Percentiles rank a stretch among this genome's conserved stretches.
These are phyloP conservation scores for Hyla sarda DNA, from an alignment of 2,113 vertebrate species.

Conservation along the genomic window DNA sequence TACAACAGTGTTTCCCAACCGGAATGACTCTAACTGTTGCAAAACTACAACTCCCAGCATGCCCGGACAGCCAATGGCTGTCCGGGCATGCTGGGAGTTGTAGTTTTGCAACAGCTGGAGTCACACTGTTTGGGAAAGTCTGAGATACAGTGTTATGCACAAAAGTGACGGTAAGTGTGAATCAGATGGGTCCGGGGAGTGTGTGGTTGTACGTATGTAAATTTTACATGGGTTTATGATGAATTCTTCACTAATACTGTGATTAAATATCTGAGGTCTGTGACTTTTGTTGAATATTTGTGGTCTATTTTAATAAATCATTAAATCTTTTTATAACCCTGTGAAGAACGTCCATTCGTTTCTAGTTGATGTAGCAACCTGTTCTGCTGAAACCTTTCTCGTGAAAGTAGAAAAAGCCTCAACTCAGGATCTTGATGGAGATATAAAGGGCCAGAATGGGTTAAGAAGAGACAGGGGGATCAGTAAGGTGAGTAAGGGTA, in stretches of 20 bases:
- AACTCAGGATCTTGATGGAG: no score
- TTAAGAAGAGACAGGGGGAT: no score
- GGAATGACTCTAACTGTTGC: no score
- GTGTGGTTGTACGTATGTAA: slow-evolving; percentile 23
- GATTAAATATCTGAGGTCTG: slow-evolving; percentile 23
- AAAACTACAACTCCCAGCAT: no score
- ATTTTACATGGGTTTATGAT: neutral
- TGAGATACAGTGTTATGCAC: slow-evolving; percentile 7
- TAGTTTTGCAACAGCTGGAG: no score
- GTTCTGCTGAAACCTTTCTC: neutral
- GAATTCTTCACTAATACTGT: slow-evolving; percentile 38
- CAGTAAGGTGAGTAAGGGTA: no score
- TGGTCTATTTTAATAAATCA: slow-evolving; percentile 55
- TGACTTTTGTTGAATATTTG: slow-evolving; percentile 8
- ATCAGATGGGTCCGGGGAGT: neutral
- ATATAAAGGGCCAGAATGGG: no score
- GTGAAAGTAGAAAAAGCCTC: neutral
- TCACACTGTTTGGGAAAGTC: no score
- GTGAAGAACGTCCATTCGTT: neutral
- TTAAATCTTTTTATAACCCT: slow-evolving; percentile 40
- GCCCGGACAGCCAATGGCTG: no score
- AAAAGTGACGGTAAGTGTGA: slow-evolving; percentile 10
- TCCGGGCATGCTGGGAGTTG: no score
- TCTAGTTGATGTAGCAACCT: neutral
- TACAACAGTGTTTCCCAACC: no score